Percentiles rank a stretch among this genome's conserved stretches.
Conservation (phyloP, 35 echinoderm and acorn worm genomes). For the Chiridota heheva region DNA sequence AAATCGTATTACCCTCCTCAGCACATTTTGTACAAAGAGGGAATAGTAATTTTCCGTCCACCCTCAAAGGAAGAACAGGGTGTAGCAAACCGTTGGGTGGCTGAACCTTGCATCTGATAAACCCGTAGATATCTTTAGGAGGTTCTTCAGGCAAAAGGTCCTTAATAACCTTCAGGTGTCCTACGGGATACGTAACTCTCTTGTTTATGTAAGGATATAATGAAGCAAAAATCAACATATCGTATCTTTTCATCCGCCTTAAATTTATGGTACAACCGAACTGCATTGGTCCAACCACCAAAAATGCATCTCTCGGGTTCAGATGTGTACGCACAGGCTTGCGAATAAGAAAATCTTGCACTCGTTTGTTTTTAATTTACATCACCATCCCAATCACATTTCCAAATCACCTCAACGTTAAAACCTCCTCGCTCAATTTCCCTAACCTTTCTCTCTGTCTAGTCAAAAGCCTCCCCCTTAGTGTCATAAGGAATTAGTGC, state of each 20-base stretch:
- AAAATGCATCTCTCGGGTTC: constrained; percentile 67
- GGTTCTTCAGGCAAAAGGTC: no score
- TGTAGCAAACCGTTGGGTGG: constrained; percentile 3
- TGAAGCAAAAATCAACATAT: constrained; percentile 70
- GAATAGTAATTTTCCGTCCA: not conserved
- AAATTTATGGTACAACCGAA: constrained; percentile 43
- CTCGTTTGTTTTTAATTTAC: no score
- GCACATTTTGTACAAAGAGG: constrained; percentile 5
- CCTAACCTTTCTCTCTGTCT: not conserved
- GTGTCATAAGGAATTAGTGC: not conserved
- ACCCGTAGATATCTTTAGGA: no score
- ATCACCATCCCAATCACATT: not conserved
- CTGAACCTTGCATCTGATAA: not conserved
- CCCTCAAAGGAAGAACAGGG: not conserved
- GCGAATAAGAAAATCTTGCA: no score
- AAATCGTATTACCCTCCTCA: not conserved
- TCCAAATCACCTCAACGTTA: constrained; percentile 1
- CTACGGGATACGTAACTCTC: no score
- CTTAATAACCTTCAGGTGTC: no score
- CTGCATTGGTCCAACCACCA: constrained; percentile 57
- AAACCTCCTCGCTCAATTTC: not conserved
- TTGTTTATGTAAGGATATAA: no score
- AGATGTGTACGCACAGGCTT: no score
- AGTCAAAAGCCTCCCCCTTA: constrained; percentile 8
- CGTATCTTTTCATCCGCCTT: constrained; percentile 41